These are phyloP conservation scores for Melanerpes aurifrons DNA, from an alignment of 2,113 vertebrate species.

Conservation along the genomic window DNA sequence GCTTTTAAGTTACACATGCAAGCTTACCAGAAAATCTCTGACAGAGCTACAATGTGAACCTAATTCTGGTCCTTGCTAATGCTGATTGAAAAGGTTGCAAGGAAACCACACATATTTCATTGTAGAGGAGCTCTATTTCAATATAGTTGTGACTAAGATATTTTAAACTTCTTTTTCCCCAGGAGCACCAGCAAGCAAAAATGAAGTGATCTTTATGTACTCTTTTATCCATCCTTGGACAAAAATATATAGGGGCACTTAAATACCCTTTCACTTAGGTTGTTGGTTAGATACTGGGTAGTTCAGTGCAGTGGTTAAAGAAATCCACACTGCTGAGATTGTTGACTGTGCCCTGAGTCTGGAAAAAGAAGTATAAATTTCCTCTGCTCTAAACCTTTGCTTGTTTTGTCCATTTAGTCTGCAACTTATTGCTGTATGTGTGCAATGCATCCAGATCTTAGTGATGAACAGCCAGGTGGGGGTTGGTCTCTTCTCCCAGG, in stretches of 20 bases:
- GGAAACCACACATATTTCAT: background rate
- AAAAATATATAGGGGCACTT: background rate
- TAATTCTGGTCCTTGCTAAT: background rate
- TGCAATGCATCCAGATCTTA: background rate
- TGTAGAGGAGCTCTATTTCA: background rate
- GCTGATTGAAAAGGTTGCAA: background rate
- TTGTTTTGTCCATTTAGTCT: background rate
- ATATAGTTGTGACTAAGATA: background rate
- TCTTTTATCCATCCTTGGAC: no score
- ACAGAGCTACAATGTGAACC: background rate
- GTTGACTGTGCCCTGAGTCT: background rate
- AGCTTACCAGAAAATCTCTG: background rate
- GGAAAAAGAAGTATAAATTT: background rate
- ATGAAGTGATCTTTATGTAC: no score
- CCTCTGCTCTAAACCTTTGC: background rate
- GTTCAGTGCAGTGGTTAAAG: background rate
- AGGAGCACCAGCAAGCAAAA: background rate
- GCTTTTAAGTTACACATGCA: background rate
- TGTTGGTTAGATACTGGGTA: background rate
- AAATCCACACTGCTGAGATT: background rate
- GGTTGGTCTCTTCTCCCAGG: no score
- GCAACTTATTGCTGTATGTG: background rate
- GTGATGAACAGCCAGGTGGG: background rate
- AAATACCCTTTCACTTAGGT: background rate
- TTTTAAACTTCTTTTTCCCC: background rate